phyloP scores from a whole-genome alignment of 2,113 vertebrate species.

The Mixornis gularis region DNA sequence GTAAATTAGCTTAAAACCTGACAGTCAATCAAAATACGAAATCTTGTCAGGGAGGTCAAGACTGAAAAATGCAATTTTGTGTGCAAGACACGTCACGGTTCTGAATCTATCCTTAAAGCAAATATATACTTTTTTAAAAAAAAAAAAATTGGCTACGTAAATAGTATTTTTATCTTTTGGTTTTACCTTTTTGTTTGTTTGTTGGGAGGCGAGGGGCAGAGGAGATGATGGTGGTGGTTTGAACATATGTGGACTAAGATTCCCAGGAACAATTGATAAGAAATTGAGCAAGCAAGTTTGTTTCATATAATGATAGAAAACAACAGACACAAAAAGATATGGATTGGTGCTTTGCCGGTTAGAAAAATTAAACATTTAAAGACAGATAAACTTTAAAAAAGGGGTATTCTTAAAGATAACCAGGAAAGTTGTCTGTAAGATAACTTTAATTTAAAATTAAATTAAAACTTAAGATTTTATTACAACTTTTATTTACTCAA shows the following conservation, averaged over 20 bases:
- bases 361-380: not conserved
- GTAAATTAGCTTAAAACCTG: not conserved
- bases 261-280: not conserved
- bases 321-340: not conserved
- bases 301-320: not conserved
- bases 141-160: not conserved
- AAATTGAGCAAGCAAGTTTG: not conserved
- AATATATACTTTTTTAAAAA: not conserved
- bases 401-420: not conserved
- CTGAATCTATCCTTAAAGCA: not conserved
- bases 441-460: not conserved
- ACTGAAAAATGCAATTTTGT: not conserved
- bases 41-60: not conserved
- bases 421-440: not conserved
- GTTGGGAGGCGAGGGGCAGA: accelerated
- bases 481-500: not conserved
- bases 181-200: not conserved
- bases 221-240: not conserved
- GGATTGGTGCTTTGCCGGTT: not conserved
- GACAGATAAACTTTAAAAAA: not conserved
- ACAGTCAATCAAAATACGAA: not conserved
- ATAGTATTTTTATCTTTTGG: not conserved
- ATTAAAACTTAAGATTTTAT: not conserved
- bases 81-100: not conserved
- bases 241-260: not conserved